Conservation (phyloP, 2,113 vertebrate genomes). For the Passer montanus region DNA sequence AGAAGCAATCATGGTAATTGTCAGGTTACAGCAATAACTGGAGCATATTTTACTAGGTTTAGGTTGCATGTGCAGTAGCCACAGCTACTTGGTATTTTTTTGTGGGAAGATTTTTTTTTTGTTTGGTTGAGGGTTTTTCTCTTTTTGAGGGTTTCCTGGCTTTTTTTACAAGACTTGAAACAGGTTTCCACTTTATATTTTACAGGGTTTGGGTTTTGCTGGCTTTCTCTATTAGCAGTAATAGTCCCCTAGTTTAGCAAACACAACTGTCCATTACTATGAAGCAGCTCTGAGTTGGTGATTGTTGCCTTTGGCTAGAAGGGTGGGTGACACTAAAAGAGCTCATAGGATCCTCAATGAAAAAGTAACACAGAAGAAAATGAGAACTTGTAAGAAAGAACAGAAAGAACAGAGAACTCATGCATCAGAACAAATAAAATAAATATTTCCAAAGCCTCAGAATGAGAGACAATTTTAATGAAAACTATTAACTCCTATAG, state of each 20-base stretch:
- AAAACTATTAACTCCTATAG: not conserved
- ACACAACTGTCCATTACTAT: not conserved
- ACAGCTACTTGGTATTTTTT: not conserved
- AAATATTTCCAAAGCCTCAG: not conserved
- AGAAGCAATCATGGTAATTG: not conserved
- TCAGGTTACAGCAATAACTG: not conserved
- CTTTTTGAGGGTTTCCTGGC: rapidly evolving
- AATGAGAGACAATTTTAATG: not conserved
- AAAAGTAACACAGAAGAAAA: not conserved
- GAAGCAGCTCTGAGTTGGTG: not conserved
- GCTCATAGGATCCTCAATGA: not conserved
- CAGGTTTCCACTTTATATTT: not conserved
- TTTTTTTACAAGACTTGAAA: not conserved
- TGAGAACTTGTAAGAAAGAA: not conserved
- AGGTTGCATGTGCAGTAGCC: not conserved
- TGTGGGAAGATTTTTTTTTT: not conserved
- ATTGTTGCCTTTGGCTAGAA: not conserved
- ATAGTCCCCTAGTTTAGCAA: not conserved
- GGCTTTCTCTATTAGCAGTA: not conserved
- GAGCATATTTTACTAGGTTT: not conserved
- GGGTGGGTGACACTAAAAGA: not conserved
- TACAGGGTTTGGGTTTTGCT: not conserved
- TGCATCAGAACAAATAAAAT: not conserved
- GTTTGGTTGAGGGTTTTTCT: rapidly evolving
- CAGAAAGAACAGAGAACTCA: not conserved